phyloP scores from a whole-genome alignment of 2,113 vertebrate genomes.

The Chlorodrepanis virens region DNA sequence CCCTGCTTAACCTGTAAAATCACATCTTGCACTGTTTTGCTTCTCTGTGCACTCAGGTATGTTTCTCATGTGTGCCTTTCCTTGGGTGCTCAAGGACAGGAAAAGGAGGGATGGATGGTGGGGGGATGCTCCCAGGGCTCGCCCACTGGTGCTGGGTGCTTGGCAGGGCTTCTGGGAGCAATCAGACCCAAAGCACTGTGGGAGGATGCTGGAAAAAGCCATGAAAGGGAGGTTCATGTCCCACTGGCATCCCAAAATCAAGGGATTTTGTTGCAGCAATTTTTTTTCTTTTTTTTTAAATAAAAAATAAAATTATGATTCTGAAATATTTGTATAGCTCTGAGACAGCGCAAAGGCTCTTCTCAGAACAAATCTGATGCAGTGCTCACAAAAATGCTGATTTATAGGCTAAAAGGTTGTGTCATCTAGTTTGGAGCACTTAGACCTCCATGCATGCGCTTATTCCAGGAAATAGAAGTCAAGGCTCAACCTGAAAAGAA shows the following conservation, averaged over 20 bases:
- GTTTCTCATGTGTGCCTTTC: neutral
- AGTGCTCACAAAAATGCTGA: neutral
- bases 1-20: neutral
- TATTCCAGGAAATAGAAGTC: neutral
- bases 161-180: neutral
- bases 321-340: neutral
- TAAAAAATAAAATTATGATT: neutral
- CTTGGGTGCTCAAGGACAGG: neutral
- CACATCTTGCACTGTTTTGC: neutral
- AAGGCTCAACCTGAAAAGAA: neutral
- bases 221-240: neutral
- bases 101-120: neutral
- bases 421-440: neutral
- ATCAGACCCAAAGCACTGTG: neutral
- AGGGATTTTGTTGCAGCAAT: neutral
- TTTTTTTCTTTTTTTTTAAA: neutral
- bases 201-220: neutral
- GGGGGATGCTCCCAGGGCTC: rapidly evolving
- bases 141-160: neutral
- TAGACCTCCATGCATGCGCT: neutral
- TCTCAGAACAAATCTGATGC: neutral
- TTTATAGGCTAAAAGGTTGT: neutral
- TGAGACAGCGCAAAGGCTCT: neutral
- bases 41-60: neutral
- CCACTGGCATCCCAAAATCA: neutral